Conservation (phyloP, 1,140 invertebrate genomes). For the Rhagoletis zephyria region DNA sequence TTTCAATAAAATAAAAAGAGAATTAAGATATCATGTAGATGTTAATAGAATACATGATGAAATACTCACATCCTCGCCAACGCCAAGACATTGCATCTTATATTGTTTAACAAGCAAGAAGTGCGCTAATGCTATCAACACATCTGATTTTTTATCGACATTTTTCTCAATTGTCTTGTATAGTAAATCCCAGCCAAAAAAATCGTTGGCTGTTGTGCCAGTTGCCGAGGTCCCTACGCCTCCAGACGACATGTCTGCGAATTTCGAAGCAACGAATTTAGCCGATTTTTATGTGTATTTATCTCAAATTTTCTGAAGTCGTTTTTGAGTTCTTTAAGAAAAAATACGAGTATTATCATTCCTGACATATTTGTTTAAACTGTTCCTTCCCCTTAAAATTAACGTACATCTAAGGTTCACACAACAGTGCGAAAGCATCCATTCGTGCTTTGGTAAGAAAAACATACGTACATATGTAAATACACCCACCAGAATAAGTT, state of each 20-base stretch:
- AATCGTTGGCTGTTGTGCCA: constrained; percentile 58
- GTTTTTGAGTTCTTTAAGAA: not conserved
- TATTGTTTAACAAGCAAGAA: constrained; percentile 82
- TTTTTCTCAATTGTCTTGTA: constrained; percentile 78
- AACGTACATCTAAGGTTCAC: no score
- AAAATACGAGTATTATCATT: not conserved
- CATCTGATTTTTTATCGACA: constrained; percentile 80
- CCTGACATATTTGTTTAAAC: constrained; percentile 22
- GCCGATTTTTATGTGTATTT: not conserved
- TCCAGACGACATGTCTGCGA: constrained; percentile 45
- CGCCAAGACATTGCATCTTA: constrained; percentile 80
- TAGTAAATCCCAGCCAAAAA: constrained; percentile 84
- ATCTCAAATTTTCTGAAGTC: not conserved
- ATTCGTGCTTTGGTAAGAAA: not conserved
- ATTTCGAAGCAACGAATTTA: constrained; percentile 38
- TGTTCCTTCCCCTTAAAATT: no score
- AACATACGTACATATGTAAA: no score
- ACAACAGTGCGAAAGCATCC: not conserved
- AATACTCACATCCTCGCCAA: constrained; percentile 79
- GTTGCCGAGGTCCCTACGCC: constrained; percentile 15
- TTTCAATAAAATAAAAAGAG: constrained; percentile 62
- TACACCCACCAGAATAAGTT: no score
- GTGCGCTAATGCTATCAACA: constrained; percentile 81
- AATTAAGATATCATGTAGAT: not conserved
- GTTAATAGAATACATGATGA: not conserved